phyloP scores from a whole-genome alignment of 2,888 invertebrate genomes.

The Neria commutata region DNA sequence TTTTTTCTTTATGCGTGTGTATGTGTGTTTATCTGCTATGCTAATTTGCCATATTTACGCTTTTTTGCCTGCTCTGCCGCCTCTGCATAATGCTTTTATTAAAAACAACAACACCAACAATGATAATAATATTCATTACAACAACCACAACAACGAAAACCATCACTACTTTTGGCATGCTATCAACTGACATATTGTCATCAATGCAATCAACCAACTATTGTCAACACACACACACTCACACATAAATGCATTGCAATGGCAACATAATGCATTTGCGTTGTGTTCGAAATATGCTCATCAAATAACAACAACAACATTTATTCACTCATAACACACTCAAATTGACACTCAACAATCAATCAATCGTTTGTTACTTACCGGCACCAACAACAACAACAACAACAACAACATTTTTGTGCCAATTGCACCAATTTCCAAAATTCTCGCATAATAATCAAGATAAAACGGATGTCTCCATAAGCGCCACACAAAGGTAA shows the following conservation, averaged over 20 bases:
- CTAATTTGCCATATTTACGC: too few relatives aligned
- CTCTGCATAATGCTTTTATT: too few relatives aligned
- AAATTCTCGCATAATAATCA: too few relatives aligned
- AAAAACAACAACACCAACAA: slow-evolving; percentile 35
- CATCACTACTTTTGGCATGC: slow-evolving; percentile 20
- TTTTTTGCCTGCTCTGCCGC: too few relatives aligned
- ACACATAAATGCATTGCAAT: slow-evolving; percentile 21
- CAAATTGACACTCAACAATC: not conserved
- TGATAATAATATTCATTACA: slow-evolving; percentile 26
- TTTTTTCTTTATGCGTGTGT: too few relatives aligned
- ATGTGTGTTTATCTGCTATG: too few relatives aligned
- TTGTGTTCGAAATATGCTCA: not conserved
- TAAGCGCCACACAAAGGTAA: slow-evolving; percentile 62
- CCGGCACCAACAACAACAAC: slow-evolving; percentile 12
- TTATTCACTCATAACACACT: not conserved
- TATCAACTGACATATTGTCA: not conserved
- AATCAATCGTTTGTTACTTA: not conserved
- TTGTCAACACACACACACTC: slow-evolving; percentile 25
- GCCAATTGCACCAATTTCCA: slow-evolving; percentile 23
- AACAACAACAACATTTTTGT: slow-evolving; percentile 32
- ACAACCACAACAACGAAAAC: slow-evolving; percentile 32
- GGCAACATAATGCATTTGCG: too few relatives aligned
- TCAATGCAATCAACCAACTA: too few relatives aligned
- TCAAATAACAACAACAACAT: not conserved
- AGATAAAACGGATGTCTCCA: slow-evolving; percentile 62